Evolutionary conservation across 2,797 vertebrate species (phyloP).

Genomic region (Characodon lateralis): DNA sequence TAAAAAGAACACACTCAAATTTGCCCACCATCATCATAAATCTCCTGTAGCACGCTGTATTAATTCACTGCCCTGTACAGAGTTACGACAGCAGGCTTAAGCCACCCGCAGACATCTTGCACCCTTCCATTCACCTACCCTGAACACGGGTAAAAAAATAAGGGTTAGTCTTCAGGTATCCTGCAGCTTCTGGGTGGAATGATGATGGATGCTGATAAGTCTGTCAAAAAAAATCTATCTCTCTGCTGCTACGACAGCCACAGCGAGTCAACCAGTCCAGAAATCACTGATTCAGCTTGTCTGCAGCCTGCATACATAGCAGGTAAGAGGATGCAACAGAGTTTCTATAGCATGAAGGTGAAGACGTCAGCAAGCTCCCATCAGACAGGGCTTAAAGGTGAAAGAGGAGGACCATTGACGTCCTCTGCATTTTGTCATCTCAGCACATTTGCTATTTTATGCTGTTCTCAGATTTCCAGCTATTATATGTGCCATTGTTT

Average conservation of each 20-base stretch:
- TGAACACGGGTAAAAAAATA: constrained; percentile 5
- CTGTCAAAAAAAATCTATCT: constrained; percentile 28
- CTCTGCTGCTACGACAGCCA: background rate
- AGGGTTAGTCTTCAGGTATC: constrained; percentile 12
- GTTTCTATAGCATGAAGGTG: constrained; percentile 56
- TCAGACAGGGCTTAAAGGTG: constrained; percentile 18
- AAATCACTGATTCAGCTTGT: constrained; percentile 45
- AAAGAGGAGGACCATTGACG: constrained; percentile 17
- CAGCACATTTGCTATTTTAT: background rate
- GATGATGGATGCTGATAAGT: constrained; percentile 39
- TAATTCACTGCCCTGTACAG: background rate
- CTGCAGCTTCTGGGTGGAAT: constrained; percentile 10
- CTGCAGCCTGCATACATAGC: constrained; percentile 27
- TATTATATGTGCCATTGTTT: background rate
- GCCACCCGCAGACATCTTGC: constrained; percentile 1
- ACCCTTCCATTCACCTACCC: background rate
- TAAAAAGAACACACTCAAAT: background rate
- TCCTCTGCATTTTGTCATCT: constrained; percentile 15
- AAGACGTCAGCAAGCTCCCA: constrained; percentile 39
- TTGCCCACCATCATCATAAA: background rate
- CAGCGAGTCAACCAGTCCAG: background rate
- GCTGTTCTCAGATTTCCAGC: background rate
- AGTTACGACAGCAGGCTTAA: background rate
- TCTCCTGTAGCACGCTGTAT: background rate
- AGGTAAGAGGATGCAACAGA: constrained; percentile 64